Evolutionary conservation across 2,113 vertebrate genomes (phyloP), one percentile per base, ranked within the genome.

Genomic region (Callaeas wilsoni): DNA sequence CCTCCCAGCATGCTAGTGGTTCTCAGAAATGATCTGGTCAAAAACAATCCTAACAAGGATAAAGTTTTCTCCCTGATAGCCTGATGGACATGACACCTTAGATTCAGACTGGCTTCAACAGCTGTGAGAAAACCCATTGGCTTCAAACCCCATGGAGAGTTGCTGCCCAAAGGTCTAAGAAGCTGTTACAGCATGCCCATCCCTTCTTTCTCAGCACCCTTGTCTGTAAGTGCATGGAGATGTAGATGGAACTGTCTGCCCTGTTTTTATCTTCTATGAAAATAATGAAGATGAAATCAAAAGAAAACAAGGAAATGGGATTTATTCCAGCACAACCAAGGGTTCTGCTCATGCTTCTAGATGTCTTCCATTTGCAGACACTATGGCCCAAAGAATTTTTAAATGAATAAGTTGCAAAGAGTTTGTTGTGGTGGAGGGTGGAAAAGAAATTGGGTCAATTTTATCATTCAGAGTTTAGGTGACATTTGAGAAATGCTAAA

Each of bases 401-500:
- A 30, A 60, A 26, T 41, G 33, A 83, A 6, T 47, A 37, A 2
- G 3, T 35, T 87, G 26, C 10, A 55, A 73, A 44, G 46, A n/a
- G 33, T 81, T 84, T 87, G 62, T 79, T 73, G 62, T 82, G 70
- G 73, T 26, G 33, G 67, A 73, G 25, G 17, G 44, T 49, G 21
- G 56, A 89, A 75, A 81, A 74, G 32, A 91, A 91, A 87, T 74
- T 39, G 59, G 46, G 79, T 56, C 80, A 76, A 89, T 52, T 83
- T 87, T 57, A 53, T 81, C 35, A 3, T 65, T 89, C 49, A 42
- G 52, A 67, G 9, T 82, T 83, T 69, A 47, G 44, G 21, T 96
- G 89, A 82, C 87, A 94, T 89, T 95, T 94, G 42, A 87, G 81
- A 94, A 94, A 87, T 77, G 60, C 49, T 91, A 89, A 95, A 94